Evolutionary conservation across 1,140 invertebrate species (phyloP).

Genomic region (Plodia interpunctella): DNA sequence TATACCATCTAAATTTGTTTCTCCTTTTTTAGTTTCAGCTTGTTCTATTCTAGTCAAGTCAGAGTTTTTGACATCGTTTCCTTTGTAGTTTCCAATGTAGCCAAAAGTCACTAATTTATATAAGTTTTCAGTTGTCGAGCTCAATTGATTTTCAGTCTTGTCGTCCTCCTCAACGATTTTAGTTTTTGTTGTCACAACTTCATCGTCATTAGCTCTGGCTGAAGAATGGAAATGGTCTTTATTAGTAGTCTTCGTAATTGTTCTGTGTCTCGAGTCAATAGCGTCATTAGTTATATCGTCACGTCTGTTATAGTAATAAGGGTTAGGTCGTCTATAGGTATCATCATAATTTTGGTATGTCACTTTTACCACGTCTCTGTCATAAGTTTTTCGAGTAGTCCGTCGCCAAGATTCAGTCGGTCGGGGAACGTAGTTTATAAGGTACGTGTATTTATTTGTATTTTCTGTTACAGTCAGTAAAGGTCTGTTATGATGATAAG

Average conservation of each 20-base stretch:
- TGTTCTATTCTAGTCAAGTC: slow-evolving; percentile 20
- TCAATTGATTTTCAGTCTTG: slow-evolving; percentile 29
- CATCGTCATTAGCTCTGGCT: slow-evolving; percentile 55
- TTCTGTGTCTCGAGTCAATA: slow-evolving; percentile 41
- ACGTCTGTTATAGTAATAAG: slow-evolving; percentile 56
- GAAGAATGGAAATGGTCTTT: slow-evolving; percentile 41
- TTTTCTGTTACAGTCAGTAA: slow-evolving; percentile 69
- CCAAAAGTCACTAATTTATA: slow-evolving; percentile 67
- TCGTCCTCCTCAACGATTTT: slow-evolving; percentile 19
- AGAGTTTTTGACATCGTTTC: slow-evolving; percentile 15
- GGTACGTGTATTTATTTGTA: slow-evolving; percentile 66
- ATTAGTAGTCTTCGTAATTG: slow-evolving; percentile 23
- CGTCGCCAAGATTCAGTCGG: slow-evolving; percentile 63
- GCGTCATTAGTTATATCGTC: slow-evolving; percentile 31
- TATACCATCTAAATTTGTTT: slow-evolving; percentile 32
- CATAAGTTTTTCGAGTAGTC: slow-evolving; percentile 42
- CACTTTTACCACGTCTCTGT: slow-evolving; percentile 67
- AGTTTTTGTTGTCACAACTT: slow-evolving; percentile 24
- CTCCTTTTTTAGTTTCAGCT: slow-evolving; percentile 20
- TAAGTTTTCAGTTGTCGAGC: slow-evolving; percentile 56
- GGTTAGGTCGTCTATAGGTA: slow-evolving; percentile 66
- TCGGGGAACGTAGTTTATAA: slow-evolving; percentile 69
- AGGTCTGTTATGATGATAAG: slow-evolving; percentile 51
- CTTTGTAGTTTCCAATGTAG: slow-evolving; percentile 61
- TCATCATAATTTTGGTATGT: slow-evolving; percentile 68